phyloP scores from a whole-genome alignment of 2,888 invertebrate genomes.

The Amphipoea oculea region DNA sequence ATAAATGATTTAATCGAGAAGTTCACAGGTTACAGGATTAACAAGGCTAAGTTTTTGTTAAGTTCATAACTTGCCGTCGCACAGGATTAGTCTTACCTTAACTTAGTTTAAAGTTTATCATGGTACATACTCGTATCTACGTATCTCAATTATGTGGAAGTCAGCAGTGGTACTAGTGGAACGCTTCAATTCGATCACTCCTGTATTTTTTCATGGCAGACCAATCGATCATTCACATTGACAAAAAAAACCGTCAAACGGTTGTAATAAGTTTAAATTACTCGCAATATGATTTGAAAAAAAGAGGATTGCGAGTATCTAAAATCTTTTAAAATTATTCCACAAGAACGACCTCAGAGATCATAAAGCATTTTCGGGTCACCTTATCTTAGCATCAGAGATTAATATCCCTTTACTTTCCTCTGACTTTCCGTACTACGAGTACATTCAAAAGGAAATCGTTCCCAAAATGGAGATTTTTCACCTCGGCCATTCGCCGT shows the following conservation, averaged over 20 bases:
- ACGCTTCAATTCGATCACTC: not conserved
- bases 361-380: slow-evolving; percentile 10
- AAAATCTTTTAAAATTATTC: slow-evolving; percentile 7
- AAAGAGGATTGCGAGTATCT: not conserved
- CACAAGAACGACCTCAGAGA: not conserved
- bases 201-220: not conserved
- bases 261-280: not conserved
- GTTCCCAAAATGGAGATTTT: slow-evolving; percentile 51
- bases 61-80: slow-evolving; percentile 45
- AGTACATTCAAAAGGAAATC: slow-evolving; percentile 33
- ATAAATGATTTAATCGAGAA: slow-evolving; percentile 53
- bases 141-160: not conserved
- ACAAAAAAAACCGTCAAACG: not conserved
- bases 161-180: not conserved
- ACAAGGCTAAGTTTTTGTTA: slow-evolving; percentile 45
- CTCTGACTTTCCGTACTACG: slow-evolving; percentile 4
- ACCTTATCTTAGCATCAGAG: slow-evolving; percentile 16
- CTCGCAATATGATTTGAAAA: not conserved
- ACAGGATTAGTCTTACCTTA: slow-evolving; percentile 10
- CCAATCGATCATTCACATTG: not conserved
- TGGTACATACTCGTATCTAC: not conserved
- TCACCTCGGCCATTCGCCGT: slow-evolving; percentile 36
- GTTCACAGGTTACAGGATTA: slow-evolving; percentile 37
- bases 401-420: slow-evolving; percentile 33
- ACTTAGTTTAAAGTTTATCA: slow-evolving; percentile 20